Evolutionary conservation across 2,113 vertebrate species (phyloP).

Genomic region (Brachyhypopomus gauderio): DNA sequence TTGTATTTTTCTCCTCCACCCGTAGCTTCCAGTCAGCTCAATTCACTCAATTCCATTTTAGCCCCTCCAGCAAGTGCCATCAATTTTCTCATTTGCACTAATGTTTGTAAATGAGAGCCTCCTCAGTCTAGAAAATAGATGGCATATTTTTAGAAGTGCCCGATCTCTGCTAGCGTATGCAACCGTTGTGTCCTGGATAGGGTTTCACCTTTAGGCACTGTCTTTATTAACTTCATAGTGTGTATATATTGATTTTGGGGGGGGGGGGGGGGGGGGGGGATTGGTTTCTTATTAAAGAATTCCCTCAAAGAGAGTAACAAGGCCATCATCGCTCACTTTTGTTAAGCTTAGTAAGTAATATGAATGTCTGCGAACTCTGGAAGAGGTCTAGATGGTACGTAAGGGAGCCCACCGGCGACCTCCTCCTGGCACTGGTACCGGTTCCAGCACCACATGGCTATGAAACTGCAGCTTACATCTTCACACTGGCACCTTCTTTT

Average conservation of each 20-base stretch:
- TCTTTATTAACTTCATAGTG: neutral
- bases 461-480: no score
- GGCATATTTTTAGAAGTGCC: constrained; percentile 67
- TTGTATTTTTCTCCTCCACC: constrained; percentile 25
- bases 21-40: constrained; percentile 46
- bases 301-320: no score
- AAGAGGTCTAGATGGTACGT: no score
- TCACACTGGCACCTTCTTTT: no score
- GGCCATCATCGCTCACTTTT: no score
- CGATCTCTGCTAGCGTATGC: neutral
- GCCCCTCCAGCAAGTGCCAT: constrained; percentile 59
- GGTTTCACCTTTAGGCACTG: neutral
- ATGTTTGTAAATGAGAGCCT: constrained; percentile 70
- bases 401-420: no score
- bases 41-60: constrained; percentile 57
- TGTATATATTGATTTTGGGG: neutral
- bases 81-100: constrained; percentile 73
- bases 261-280: no score
- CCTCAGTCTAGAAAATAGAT: constrained; percentile 56
- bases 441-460: no score
- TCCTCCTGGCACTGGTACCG: no score
- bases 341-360: no score
- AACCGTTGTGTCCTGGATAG: neutral
- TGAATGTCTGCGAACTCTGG: no score
- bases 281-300: no score